These are phyloP conservation scores for Rhinolophus sinicus DNA, from an alignment of 2,113 vertebrate species.

Conservation along the genomic window DNA sequence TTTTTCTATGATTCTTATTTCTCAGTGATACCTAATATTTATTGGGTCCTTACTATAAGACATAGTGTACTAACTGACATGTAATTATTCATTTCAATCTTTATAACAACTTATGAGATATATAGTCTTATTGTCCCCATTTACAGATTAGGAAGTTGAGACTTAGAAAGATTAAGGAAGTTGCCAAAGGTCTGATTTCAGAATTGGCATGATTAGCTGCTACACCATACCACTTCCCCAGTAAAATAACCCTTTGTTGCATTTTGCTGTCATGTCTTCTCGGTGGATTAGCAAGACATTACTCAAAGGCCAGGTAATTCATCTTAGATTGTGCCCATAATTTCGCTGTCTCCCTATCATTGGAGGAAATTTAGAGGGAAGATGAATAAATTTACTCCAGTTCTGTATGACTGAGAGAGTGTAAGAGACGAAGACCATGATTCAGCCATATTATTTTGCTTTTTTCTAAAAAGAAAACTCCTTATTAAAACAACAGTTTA, in stretches of 20 bases:
- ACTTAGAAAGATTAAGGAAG: background rate
- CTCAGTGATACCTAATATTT: background rate
- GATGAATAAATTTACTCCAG: background rate
- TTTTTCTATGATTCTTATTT: background rate
- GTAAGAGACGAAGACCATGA: background rate
- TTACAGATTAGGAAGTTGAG: background rate
- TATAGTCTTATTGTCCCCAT: background rate
- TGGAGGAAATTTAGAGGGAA: background rate
- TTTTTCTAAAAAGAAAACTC: slow-evolving; percentile 57
- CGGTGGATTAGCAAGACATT: background rate
- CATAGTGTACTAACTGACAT: background rate
- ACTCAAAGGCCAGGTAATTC: background rate
- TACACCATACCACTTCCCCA: background rate
- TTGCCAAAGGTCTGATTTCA: background rate
- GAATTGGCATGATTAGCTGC: background rate
- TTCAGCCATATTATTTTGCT: slow-evolving; percentile 66
- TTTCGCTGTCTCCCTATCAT: background rate
- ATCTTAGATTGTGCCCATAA: background rate
- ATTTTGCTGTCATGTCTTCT: background rate
- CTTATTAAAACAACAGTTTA: slow-evolving; percentile 76
- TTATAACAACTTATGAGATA: background rate
- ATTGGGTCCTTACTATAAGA: background rate
- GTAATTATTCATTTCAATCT: background rate
- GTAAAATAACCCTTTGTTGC: background rate
- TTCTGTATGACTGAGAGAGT: background rate